Evolutionary conservation across 2,797 vertebrate species (phyloP).

Genomic region (Cottoperca gobio): DNA sequence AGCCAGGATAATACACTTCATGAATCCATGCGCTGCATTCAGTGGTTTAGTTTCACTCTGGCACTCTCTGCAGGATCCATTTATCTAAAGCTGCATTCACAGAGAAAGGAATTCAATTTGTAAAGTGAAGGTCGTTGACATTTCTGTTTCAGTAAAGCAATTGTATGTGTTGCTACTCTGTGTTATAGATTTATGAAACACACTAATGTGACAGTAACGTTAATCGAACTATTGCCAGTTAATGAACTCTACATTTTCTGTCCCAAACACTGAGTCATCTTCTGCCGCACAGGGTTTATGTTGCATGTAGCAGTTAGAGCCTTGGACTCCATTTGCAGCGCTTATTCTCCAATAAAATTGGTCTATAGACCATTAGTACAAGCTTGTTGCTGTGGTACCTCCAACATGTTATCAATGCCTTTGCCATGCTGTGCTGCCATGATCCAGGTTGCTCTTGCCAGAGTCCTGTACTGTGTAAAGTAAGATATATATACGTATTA

Average conservation of each 20-base stretch:
- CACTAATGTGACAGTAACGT: not conserved
- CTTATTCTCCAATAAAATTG: not conserved
- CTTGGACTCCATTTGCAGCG: too few relatives aligned
- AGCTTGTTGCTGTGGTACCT: too few relatives aligned
- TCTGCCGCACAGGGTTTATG: not conserved
- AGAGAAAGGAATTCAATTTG: not conserved
- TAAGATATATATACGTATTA: too few relatives aligned
- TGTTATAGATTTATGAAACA: not conserved
- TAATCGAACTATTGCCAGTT: not conserved
- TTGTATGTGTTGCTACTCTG: rapidly evolving
- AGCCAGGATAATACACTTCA: not conserved
- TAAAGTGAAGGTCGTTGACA: not conserved
- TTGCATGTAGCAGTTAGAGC: not conserved
- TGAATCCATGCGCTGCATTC: not conserved
- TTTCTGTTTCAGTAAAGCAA: not conserved
- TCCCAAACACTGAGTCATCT: not conserved
- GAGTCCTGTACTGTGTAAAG: too few relatives aligned
- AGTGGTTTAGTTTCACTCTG: slow-evolving; percentile 11
- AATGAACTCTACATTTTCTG: not conserved
- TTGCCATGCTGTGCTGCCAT: too few relatives aligned
- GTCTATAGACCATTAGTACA: too few relatives aligned
- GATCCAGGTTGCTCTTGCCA: not conserved
- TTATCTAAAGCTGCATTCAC: slow-evolving; percentile 1
- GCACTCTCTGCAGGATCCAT: not conserved
- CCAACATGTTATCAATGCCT: too few relatives aligned